Evolutionary conservation across 2,797 vertebrate genomes (phyloP), one percentile per base, ranked within the genome.

Genomic region (Clarias pachynema): DNA sequence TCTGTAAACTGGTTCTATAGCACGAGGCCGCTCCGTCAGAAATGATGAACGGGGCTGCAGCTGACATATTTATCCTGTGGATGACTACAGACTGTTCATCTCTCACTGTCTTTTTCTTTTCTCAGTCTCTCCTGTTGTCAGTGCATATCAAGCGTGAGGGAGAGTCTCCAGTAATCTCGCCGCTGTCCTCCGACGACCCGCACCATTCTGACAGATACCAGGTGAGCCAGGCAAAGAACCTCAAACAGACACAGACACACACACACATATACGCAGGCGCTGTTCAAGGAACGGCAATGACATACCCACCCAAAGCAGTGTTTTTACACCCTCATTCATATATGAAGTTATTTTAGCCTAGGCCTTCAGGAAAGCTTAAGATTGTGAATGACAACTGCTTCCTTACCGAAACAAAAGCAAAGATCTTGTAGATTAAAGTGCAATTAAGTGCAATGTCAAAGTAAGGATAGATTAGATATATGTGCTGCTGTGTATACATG

Each of bases 161-260:
- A 90, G 98, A 99, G 92, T 99, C 98, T 92, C 98, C 98, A 0
- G 98, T 97, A 87, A 97, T 97, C 56, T 99, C 98, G 15, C 98
- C 98, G 63, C 96, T 99, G 91, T 99, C 98, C 40, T 98, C 97
- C 72, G 98, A 99, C 66, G 98, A 99, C 89, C 96, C 97, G 90
- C 98, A 99, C 95, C 98, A 99, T 92, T 99, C 98, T 63, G 98
- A 99, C 96, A 97, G 98, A 97, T 99, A 99, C 94, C 98, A 99
- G 98, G 98, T 99, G 96, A 96, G 95, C 90, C 73, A 85, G 87
- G 86, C 66, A 62, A 65, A 73, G 81, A 83, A 83, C 75, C 86
- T 72, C 85, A 85, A 66, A 75, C 79, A 81, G 44, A 40, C 84
- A 85, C 83, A 82, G 37, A 78, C 82, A 89, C 80, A 82, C 81